Conservation (phyloP, 1,140 invertebrate species). For the Magallana gigas region DNA sequence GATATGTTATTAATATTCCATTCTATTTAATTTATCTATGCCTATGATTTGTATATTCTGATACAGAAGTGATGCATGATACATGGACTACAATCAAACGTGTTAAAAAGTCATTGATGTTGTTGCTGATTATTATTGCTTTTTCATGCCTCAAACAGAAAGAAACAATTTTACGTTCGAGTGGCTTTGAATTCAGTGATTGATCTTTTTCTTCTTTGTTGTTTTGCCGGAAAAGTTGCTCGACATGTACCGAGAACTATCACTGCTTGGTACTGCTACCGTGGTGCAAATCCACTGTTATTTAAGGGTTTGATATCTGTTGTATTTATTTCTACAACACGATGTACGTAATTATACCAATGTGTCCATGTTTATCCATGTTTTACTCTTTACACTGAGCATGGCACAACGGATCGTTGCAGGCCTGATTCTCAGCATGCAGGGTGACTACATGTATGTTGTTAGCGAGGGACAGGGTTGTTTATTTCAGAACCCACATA, state of each 20-base stretch:
- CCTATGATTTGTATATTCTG: not conserved
- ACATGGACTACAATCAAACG: not conserved
- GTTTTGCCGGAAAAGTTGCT: not conserved
- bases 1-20: not conserved
- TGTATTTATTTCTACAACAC: not conserved
- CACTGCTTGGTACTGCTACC: not conserved
- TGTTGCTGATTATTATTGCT: not conserved
- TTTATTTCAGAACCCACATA: not conserved
- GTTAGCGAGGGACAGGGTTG: not conserved
- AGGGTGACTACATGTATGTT: not conserved
- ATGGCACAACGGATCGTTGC: not conserved
- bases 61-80: not conserved
- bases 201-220: not conserved
- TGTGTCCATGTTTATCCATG: not conserved
- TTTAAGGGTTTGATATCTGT: not conserved
- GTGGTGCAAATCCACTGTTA: not conserved
- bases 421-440: not conserved
- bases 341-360: not conserved
- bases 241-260: not conserved
- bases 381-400: not conserved
- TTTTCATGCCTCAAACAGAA: not conserved
- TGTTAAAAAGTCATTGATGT: not conserved
- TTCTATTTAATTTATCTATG: not conserved
- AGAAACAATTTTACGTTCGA: not conserved
- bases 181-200: not conserved